Percentiles rank a stretch among this genome's conserved stretches.
Conservation (phyloP, 2,888 invertebrate species). For the Caenorhabditis sinica region DNA sequence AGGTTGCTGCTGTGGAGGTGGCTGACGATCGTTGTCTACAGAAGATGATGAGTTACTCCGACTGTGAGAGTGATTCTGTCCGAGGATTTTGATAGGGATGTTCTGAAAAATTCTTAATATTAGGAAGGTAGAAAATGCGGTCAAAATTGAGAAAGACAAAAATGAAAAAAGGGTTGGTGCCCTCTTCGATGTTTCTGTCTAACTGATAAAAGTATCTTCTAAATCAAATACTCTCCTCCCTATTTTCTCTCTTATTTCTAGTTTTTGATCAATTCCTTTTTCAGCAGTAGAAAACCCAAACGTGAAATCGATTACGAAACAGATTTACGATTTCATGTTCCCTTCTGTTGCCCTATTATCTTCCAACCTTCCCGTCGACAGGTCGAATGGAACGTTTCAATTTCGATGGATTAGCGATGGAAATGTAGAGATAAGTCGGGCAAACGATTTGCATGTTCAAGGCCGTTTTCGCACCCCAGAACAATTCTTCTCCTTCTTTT, state of each 20-base stretch:
- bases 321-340: constrained; percentile 16
- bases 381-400: constrained; percentile 62
- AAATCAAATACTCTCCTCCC: constrained; percentile 40
- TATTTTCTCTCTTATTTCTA: constrained; percentile 15
- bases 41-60: constrained; percentile 66
- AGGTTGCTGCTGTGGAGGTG: constrained; percentile 19
- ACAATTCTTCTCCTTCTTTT: background rate
- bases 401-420: constrained; percentile 54
- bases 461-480: constrained; percentile 53
- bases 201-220: constrained; percentile 52
- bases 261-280: constrained; percentile 22
- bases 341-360: constrained; percentile 34
- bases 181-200: constrained; percentile 21
- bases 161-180: constrained; percentile 4
- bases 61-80: constrained; percentile 60
- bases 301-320: constrained; percentile 26
- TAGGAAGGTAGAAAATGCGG: constrained; percentile 1
- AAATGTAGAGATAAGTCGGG: constrained; percentile 54
- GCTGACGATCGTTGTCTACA: constrained; percentile 59
- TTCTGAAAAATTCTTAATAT: constrained; percentile 58
- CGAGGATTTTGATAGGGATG: constrained; percentile 68
- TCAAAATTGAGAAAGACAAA: background rate
- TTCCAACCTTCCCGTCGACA: constrained; percentile 22
- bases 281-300: background rate
- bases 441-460: constrained; percentile 64